A percentile compares a stretch with the other conserved stretches of the same genome.
Conservation (phyloP, 2,113 vertebrate genomes). For the Asarcornis scutulata region DNA sequence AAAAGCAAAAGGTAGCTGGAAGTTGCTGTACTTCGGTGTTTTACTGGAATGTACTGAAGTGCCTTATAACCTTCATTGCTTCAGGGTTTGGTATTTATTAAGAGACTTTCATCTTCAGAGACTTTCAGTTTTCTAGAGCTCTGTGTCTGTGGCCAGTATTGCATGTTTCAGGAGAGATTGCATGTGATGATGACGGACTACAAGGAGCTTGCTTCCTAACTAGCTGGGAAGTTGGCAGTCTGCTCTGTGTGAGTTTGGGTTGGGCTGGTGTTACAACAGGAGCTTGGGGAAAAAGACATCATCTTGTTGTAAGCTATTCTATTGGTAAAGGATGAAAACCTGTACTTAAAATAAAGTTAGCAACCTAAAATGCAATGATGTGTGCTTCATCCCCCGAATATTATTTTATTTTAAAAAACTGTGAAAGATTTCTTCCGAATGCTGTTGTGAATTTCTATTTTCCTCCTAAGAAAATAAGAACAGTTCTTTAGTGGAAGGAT, state of each 20-base stretch:
- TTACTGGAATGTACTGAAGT: not conserved
- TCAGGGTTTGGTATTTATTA: not conserved
- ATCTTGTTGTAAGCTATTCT: not conserved
- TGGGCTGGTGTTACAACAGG: not conserved
- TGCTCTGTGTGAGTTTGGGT: rapidly evolving
- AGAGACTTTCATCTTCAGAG: not conserved
- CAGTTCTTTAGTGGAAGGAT: not conserved
- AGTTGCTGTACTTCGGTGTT: not conserved
- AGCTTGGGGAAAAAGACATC: not conserved
- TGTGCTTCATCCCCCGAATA: not conserved
- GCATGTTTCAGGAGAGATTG: not conserved
- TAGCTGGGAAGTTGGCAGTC: not conserved
- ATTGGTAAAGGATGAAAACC: not conserved
- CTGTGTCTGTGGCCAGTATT: not conserved
- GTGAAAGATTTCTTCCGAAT: not conserved
- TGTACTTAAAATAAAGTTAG: not conserved
- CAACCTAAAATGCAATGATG: not conserved
- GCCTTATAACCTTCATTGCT: not conserved
- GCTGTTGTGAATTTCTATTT: not conserved
- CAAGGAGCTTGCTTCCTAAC: not conserved
- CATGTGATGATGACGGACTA: not conserved
- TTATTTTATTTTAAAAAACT: not conserved
- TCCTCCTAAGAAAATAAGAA: not conserved
- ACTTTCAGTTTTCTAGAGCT: not conserved
- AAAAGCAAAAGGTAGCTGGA: not conserved